These are phyloP conservation scores for Orussus abietinus DNA, from an alignment of 1,140 invertebrate species.

Conservation along the genomic window DNA sequence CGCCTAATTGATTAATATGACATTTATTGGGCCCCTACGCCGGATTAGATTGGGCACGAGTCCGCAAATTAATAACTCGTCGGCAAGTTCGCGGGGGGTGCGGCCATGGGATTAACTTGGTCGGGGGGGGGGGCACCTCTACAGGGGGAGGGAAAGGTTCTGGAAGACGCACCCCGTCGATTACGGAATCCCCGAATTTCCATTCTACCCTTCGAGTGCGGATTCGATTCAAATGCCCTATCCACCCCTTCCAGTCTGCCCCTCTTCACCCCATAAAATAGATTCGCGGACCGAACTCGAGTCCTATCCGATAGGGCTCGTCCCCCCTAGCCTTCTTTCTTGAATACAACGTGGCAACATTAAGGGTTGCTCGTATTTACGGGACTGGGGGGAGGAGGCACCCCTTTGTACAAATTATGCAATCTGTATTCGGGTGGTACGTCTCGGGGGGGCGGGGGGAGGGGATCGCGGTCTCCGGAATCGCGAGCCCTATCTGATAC, in stretches of 20 bases:
- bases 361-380: too few species aligned
- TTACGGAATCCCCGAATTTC: too few species aligned
- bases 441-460: too few species aligned
- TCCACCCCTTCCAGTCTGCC: background rate
- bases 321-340: conserved; percentile 10
- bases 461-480: too few species aligned
- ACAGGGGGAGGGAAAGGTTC: too few species aligned
- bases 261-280: background rate
- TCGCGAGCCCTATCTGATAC: conserved; percentile 21
- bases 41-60: background rate
- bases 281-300: too few species aligned
- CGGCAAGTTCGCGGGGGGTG: background rate
- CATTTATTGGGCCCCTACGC: conserved; percentile 1
- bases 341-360: conserved; percentile 2
- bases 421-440: conserved; percentile 29
- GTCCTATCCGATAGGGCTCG: too few species aligned
- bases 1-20: conserved; percentile 2
- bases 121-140: too few species aligned
- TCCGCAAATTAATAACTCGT: background rate
- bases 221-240: background rate
- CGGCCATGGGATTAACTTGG: background rate
- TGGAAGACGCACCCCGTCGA: too few species aligned
- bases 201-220: too few species aligned
- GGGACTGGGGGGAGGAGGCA: too few species aligned
- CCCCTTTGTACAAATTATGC: conserved; percentile 27